Evolutionary conservation across 2,113 vertebrate genomes (phyloP).

Genomic region (Zapornia atra): DNA sequence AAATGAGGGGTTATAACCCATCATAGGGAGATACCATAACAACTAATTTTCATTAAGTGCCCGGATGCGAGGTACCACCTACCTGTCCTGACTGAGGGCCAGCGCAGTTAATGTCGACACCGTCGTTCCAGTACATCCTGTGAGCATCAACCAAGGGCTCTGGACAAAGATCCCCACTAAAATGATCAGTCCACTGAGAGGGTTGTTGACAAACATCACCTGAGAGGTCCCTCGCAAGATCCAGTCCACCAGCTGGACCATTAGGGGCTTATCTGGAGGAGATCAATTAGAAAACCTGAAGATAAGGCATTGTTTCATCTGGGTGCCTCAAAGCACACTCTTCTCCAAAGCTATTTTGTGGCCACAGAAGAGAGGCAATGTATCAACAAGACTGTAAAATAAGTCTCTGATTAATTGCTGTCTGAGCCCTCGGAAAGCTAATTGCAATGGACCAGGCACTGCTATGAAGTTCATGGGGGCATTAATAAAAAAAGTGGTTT

Average conservation of each 20-base stretch:
- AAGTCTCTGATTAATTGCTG: neutral
- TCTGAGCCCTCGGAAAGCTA: neutral
- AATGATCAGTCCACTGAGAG: conserved; percentile 89
- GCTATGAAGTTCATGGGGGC: neutral
- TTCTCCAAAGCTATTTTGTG: neutral
- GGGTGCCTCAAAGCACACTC: neutral
- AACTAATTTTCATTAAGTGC: neutral
- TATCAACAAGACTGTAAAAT: neutral
- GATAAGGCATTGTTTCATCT: neutral
- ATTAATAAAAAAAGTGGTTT: neutral
- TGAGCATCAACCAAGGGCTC: conserved; percentile 92
- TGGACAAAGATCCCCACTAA: conserved; percentile 88
- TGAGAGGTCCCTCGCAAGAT: conserved; percentile 90
- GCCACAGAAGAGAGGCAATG: neutral
- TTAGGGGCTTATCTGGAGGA: conserved; percentile 83
- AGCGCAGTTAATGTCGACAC: conserved; percentile 88
- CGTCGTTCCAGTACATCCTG: conserved; percentile 84
- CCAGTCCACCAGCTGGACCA: conserved; percentile 91
- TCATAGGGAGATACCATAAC: rapidly evolving
- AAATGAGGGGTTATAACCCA: rapidly evolving
- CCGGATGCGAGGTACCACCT: rapidly evolving
- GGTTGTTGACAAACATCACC: conserved; percentile 97
- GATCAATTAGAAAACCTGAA: neutral
- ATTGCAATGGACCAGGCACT: neutral
- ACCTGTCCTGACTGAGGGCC: conserved; percentile 90